These are phyloP conservation scores for Podabrus alpinus DNA, from an alignment of 2,888 invertebrate species.

Conservation along the genomic window DNA sequence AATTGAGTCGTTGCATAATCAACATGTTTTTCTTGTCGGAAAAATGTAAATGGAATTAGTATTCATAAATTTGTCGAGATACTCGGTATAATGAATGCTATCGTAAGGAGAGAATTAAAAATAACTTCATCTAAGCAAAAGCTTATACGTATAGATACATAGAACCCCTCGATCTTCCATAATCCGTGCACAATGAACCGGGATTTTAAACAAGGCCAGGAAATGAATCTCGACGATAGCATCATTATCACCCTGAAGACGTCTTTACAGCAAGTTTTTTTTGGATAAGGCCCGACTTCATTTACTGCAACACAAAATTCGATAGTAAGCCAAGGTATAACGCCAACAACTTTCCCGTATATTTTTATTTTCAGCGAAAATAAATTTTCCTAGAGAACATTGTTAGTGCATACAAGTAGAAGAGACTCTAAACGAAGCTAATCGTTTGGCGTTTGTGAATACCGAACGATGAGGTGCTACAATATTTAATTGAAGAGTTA, in stretches of 20 bases:
- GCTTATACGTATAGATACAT: slow-evolving; percentile 13
- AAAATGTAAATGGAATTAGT: background rate
- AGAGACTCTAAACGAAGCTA: slow-evolving; percentile 44
- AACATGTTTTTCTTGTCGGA: background rate
- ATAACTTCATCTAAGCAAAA: background rate
- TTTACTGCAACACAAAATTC: slow-evolving; percentile 8
- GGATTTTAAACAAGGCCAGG: slow-evolving; percentile 51
- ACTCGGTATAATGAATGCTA: background rate
- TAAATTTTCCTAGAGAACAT: slow-evolving; percentile 37
- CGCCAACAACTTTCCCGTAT: background rate
- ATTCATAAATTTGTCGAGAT: background rate
- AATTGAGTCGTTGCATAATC: background rate
- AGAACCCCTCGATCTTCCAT: slow-evolving; percentile 31
- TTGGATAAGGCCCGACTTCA: background rate
- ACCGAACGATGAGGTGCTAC: slow-evolving; percentile 30
- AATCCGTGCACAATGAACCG: slow-evolving; percentile 47
- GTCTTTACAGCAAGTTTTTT: slow-evolving; percentile 13
- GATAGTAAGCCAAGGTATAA: slow-evolving; percentile 3
- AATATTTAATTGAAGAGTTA: slow-evolving; percentile 40
- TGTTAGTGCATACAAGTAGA: slow-evolving; percentile 35
- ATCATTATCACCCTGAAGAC: slow-evolving; percentile 48
- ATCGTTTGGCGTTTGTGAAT: slow-evolving; percentile 36
- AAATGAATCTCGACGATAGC: slow-evolving; percentile 53
- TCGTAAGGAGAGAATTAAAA: background rate
- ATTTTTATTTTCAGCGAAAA: slow-evolving; percentile 7